Percentiles rank a stretch among this genome's conserved stretches.
These are phyloP conservation scores for Aethes cnicana DNA, from an alignment of 2,888 invertebrate genomes.

Conservation along the genomic window DNA sequence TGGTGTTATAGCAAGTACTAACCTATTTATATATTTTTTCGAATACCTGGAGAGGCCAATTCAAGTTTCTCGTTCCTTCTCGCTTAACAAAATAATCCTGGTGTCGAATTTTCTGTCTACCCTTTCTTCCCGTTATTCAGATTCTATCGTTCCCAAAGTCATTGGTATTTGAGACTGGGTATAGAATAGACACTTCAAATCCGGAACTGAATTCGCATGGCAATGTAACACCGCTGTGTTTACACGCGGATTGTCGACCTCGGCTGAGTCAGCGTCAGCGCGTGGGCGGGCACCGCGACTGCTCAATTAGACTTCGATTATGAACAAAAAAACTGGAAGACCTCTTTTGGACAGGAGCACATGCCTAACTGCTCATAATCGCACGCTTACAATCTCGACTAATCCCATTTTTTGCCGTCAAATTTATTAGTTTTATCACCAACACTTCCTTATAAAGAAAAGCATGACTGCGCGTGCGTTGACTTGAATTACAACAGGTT, in stretches of 20 bases:
- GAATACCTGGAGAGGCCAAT: no score
- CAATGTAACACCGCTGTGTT: slow-evolving; percentile 22
- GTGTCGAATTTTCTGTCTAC: no score
- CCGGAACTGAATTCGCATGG: slow-evolving; percentile 26
- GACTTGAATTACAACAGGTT: slow-evolving; percentile 1
- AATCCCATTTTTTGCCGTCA: slow-evolving; percentile 14
- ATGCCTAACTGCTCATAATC: slow-evolving; percentile 22
- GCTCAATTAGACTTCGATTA: slow-evolving; percentile 26
- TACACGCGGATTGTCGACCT: slow-evolving; percentile 32
- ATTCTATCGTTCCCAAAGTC: no score
- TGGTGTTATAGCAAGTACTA: no score
- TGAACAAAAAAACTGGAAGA: slow-evolving; percentile 20
- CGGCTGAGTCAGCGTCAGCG: slow-evolving; percentile 31
- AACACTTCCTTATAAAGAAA: slow-evolving; percentile 13
- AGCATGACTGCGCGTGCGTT: background rate
- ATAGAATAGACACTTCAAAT: slow-evolving; percentile 5
- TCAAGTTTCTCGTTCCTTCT: no score
- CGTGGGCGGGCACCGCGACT: slow-evolving; percentile 26
- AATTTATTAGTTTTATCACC: background rate
- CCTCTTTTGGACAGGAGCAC: slow-evolving; percentile 24
- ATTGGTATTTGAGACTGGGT: no score
- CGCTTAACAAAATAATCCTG: no score
- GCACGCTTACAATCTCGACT: slow-evolving; percentile 5
- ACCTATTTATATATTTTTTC: no score
- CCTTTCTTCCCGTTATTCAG: no score